phyloP scores from a whole-genome alignment of 2,888 invertebrate species.

The Aplocera efformata region DNA sequence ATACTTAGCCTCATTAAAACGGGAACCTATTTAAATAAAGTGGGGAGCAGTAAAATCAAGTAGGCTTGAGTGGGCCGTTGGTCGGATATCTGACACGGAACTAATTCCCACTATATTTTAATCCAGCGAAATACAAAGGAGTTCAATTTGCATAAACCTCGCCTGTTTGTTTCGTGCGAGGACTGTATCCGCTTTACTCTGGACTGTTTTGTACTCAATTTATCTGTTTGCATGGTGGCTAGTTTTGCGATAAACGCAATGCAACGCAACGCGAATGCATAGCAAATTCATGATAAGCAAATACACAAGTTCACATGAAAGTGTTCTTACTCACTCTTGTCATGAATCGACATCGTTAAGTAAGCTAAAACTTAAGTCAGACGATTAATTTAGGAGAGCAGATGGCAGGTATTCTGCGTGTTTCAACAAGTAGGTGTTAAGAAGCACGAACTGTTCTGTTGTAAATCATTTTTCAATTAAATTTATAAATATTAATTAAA shows the following conservation, averaged over 20 bases:
- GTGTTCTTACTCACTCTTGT: no score
- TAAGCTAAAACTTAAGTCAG: no score
- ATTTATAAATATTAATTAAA: no score
- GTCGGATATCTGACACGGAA: constrained; percentile 74
- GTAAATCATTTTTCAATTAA: no score
- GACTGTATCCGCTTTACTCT: constrained; percentile 70
- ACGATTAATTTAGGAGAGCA: no score
- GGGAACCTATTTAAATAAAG: constrained; percentile 54
- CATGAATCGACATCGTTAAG: no score
- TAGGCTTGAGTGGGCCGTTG: constrained; percentile 51
- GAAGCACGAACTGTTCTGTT: no score
- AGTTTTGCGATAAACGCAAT: constrained; percentile 19
- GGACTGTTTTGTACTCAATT: constrained; percentile 69
- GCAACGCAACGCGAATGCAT: constrained; percentile 24
- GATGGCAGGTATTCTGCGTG: no score
- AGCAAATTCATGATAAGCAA: constrained; percentile 1
- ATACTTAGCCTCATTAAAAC: constrained; percentile 35
- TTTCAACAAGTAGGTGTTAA: no score
- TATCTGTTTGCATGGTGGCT: constrained; percentile 58
- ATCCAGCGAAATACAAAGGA: constrained; percentile 77
- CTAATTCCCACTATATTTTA: constrained; percentile 79
- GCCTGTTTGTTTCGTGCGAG: constrained; percentile 75
- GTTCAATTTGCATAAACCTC: constrained; percentile 79
- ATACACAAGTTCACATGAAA: no score
- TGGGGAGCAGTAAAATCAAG: constrained; percentile 62